These are phyloP conservation scores for Galerucella nymphaeae DNA, from an alignment of 2,888 invertebrate genomes.

Conservation along the genomic window DNA sequence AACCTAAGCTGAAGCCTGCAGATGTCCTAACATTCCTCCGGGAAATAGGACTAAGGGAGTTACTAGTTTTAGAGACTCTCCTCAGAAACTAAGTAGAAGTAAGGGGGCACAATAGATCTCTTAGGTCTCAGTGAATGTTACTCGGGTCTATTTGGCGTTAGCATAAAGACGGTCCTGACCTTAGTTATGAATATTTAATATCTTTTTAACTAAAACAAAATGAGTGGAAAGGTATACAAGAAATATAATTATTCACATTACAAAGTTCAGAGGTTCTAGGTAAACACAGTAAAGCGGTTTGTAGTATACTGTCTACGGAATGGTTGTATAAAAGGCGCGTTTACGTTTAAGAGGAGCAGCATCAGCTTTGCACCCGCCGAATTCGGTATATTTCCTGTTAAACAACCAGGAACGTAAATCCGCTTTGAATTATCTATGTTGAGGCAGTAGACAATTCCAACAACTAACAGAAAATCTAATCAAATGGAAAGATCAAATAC, in stretches of 20 bases:
- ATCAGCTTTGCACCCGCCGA: conserved; percentile 22
- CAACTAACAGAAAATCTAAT: conserved; percentile 21
- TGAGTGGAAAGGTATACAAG: conserved; percentile 41
- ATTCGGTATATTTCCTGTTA: neutral
- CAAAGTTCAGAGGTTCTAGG: conserved; percentile 52
- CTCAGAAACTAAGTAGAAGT: too few relatives aligned
- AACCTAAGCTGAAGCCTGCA: too few relatives aligned
- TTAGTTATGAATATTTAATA: conserved; percentile 43
- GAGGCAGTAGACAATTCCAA: conserved; percentile 9
- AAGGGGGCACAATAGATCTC: too few relatives aligned
- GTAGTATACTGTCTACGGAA: conserved; percentile 55
- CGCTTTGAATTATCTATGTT: conserved; percentile 13
- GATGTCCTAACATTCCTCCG: too few relatives aligned
- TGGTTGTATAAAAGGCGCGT: conserved; percentile 55
- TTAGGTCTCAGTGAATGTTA: too few relatives aligned
- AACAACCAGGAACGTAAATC: neutral
- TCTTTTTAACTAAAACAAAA: conserved; percentile 39
- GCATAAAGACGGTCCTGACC: too few relatives aligned
- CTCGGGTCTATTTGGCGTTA: too few relatives aligned
- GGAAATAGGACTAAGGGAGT: too few relatives aligned
- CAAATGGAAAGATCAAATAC: neutral
- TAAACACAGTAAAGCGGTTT: conserved; percentile 53
- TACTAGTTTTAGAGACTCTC: too few relatives aligned
- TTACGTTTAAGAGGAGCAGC: conserved; percentile 47
- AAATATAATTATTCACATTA: conserved; percentile 46